Evolutionary conservation across 2,113 vertebrate species (phyloP).

Genomic region (Platysternon megacephalum): DNA sequence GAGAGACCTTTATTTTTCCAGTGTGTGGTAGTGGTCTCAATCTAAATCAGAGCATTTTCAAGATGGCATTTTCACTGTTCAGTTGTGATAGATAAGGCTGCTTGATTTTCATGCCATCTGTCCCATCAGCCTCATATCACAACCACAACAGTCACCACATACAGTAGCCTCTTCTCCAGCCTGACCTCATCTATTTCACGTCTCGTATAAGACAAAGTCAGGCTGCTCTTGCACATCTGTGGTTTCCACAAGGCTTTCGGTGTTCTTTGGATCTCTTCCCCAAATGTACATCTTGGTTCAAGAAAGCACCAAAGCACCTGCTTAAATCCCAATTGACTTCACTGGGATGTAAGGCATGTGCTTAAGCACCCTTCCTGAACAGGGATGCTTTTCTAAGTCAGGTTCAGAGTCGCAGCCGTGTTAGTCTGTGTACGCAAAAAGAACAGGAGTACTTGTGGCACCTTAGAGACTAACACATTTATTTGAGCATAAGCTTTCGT

Average conservation of each 20-base stretch:
- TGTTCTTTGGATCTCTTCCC: neutral
- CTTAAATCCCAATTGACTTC: neutral
- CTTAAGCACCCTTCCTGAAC: neutral
- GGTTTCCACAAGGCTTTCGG: neutral
- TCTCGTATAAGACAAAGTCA: neutral
- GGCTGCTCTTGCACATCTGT: neutral
- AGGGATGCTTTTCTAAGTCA: neutral
- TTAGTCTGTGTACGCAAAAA: too few species aligned
- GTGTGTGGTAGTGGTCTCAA: neutral
- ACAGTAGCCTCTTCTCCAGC: neutral
- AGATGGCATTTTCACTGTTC: neutral
- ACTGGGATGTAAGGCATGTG: neutral
- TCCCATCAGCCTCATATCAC: neutral
- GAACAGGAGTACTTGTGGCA: too few species aligned
- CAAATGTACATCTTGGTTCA: rapidly evolving
- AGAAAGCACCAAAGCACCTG: neutral
- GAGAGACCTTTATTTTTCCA: neutral
- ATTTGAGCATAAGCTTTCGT: too few species aligned
- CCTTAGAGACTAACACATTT: too few species aligned
- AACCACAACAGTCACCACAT: neutral
- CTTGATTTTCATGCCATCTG: neutral
- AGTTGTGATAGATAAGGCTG: neutral
- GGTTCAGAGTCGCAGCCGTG: too few species aligned
- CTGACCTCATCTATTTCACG: neutral
- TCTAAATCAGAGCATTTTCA: neutral